Evolutionary conservation across 2,113 vertebrate genomes (phyloP).

Genomic region (Anas platyrhynchos): DNA sequence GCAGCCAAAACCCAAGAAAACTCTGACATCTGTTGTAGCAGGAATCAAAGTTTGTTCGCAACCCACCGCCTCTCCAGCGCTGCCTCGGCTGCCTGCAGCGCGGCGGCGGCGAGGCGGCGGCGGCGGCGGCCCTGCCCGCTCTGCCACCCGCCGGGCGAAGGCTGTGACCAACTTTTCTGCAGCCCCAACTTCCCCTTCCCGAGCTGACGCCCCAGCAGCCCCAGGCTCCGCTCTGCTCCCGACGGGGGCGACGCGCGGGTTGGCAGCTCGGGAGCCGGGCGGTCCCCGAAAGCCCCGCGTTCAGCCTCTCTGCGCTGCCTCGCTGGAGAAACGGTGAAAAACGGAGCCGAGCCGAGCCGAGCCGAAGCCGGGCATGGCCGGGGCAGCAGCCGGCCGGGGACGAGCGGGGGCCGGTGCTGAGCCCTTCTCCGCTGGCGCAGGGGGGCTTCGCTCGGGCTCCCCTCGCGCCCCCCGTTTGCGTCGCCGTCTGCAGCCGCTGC

Average conservation of each 20-base stretch:
- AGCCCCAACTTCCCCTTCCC: conserved; percentile 25
- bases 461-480: not conserved
- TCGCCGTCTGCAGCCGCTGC: not conserved
- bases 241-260: not conserved
- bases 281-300: not conserved
- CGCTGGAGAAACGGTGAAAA: not conserved
- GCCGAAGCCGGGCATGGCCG: not conserved
- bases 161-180: conserved; percentile 43
- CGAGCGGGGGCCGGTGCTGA: too few species aligned
- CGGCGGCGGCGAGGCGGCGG: not conserved
- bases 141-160: not conserved
- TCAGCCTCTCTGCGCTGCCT: not conserved
- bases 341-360: not conserved
- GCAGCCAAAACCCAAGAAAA: conserved; percentile 80
- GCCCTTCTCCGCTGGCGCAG: too few species aligned
- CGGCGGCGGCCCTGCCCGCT: not conserved
- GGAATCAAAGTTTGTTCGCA: conserved; percentile 59
- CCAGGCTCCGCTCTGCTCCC: not conserved
- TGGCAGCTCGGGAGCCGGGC: not conserved
- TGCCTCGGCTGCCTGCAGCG: not conserved
- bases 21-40: conserved; percentile 79
- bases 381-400: too few species aligned
- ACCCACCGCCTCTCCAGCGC: not conserved
- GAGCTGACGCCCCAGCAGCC: not conserved
- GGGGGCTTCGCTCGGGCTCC: not conserved